A percentile compares a stretch with the other conserved stretches of the same genome.
Conservation (phyloP, 2,797 vertebrate species). For the Anniella stebbinsi region DNA sequence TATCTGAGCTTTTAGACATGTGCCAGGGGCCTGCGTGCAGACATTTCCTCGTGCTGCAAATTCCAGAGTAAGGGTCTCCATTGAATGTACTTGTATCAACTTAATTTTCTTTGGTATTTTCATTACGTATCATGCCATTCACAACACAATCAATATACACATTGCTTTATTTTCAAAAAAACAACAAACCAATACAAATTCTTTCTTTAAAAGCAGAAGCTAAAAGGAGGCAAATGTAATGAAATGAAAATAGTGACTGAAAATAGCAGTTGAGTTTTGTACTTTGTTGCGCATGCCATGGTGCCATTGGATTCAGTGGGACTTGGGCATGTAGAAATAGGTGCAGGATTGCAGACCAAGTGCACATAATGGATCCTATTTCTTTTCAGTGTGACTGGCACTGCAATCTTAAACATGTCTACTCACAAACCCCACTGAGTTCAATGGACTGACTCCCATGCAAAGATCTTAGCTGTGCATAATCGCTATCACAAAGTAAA, state of each 20-base stretch:
- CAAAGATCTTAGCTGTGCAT: background rate
- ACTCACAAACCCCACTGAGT: too few species aligned
- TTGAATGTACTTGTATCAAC: background rate
- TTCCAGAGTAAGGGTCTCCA: background rate
- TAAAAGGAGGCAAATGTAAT: background rate
- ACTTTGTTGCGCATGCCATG: background rate
- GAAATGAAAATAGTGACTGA: background rate
- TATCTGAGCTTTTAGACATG: constrained; percentile 4
- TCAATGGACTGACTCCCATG: too few species aligned
- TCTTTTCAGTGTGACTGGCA: too few species aligned
- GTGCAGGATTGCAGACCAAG: background rate
- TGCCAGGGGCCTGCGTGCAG: background rate
- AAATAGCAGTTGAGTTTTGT: background rate
- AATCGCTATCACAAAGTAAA: background rate
- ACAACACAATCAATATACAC: background rate
- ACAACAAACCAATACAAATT: background rate
- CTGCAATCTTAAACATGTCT: too few species aligned
- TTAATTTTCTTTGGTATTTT: background rate
- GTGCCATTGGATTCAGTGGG: background rate
- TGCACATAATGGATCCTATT: background rate
- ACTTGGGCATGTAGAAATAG: too few species aligned
- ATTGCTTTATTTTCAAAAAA: background rate
- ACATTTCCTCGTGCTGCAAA: background rate
- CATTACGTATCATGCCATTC: background rate
- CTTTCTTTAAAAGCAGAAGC: background rate